Evolutionary conservation across 2,888 invertebrate genomes (phyloP).

Genomic region (Ophioninae sp.): DNA sequence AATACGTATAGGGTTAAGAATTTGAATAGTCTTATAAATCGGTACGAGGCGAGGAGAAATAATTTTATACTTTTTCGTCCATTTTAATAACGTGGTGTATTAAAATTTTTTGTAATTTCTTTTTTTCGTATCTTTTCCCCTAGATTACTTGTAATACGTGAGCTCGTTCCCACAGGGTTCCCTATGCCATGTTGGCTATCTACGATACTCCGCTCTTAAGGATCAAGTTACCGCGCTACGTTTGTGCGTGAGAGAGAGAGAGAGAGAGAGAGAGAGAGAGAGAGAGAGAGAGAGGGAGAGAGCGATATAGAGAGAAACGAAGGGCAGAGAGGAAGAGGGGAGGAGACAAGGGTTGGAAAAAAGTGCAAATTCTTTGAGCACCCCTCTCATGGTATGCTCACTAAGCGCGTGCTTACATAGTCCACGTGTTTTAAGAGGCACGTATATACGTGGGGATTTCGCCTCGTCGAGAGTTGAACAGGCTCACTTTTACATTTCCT

Average conservation of each 20-base stretch:
- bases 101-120: neutral
- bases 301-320: neutral
- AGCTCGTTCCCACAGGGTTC: slow-evolving; percentile 54
- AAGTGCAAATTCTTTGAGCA: slow-evolving; percentile 46
- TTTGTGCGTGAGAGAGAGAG: neutral
- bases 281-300: neutral
- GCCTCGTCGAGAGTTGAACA: slow-evolving; percentile 44
- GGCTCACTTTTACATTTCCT: slow-evolving; percentile 37
- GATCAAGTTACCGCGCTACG: neutral
- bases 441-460: slow-evolving; percentile 12
- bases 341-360: neutral
- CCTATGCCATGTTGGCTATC: slow-evolving; percentile 31
- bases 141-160: slow-evolving; percentile 37
- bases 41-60: no score
- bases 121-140: neutral
- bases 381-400: slow-evolving; percentile 35
- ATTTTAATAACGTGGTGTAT: no score
- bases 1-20: no score
- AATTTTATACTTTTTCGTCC: no score
- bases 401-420: slow-evolving; percentile 43
- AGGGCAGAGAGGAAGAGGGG: neutral
- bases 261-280: neutral
- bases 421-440: slow-evolving; percentile 42
- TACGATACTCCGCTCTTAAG: slow-evolving; percentile 33
- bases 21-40: no score